Percentiles rank a stretch among this genome's conserved stretches.
phyloP scores from a whole-genome alignment of 2,113 vertebrate genomes.

The Chionis minor region DNA sequence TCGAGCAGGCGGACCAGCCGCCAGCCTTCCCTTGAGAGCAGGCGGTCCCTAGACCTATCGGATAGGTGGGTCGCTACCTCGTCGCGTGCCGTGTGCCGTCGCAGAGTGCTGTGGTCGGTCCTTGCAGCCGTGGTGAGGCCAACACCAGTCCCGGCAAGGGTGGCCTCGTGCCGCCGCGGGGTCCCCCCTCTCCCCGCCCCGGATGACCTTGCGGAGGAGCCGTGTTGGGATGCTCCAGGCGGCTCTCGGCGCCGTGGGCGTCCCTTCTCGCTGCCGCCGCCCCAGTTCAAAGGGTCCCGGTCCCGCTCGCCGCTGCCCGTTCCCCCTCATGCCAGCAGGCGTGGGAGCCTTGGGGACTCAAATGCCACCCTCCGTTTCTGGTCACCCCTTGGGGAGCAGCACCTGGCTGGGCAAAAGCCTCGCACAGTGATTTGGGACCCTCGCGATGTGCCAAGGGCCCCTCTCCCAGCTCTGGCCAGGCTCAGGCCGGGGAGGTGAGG shows the following conservation, averaged over 20 bases:
- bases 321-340: accelerated
- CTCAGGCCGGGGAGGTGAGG: not conserved
- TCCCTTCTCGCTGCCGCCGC: not conserved
- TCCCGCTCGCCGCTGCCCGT: accelerated
- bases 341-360: not conserved
- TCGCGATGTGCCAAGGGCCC: not conserved
- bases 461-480: not conserved
- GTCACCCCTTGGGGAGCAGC: not conserved
- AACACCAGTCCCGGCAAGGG: slow-evolving; percentile 53
- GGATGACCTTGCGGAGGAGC: not conserved
- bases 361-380: not conserved
- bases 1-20: slow-evolving; percentile 87
- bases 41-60: slow-evolving; percentile 84
- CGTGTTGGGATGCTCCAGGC: not conserved
- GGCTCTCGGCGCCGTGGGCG: not conserved
- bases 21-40: slow-evolving; percentile 93
- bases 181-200: not conserved
- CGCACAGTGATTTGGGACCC: not conserved
- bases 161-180: not conserved
- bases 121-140: slow-evolving; percentile 65
- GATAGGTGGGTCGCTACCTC: slow-evolving; percentile 88
- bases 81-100: slow-evolving; percentile 53
- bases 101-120: slow-evolving; percentile 50
- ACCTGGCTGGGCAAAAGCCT: not conserved
- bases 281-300: not conserved